Evolutionary conservation across 2,888 invertebrate species (phyloP).

Genomic region (Eugnorisma glareosa): DNA sequence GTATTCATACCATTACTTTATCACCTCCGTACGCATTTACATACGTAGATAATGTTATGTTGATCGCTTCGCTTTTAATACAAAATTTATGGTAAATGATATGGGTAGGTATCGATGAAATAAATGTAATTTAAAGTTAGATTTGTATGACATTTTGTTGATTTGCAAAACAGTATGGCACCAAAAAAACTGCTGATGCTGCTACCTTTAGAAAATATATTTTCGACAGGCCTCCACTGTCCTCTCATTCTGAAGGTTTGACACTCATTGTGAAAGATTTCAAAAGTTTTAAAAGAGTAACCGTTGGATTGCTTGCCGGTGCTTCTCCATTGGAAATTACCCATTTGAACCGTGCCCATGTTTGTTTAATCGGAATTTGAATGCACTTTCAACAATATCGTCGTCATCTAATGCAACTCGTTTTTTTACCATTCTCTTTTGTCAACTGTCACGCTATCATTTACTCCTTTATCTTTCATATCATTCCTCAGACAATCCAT

Average conservation of each 20-base stretch:
- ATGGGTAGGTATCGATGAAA: neutral
- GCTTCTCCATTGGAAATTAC: neutral
- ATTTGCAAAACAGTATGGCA: neutral
- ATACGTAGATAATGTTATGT: conserved; percentile 2
- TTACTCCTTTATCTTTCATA: too few relatives aligned
- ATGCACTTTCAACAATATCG: neutral
- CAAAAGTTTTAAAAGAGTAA: neutral
- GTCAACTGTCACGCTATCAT: too few relatives aligned
- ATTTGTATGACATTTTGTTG: neutral
- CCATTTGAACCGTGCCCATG: neutral
- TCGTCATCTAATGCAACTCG: too few relatives aligned
- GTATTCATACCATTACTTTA: conserved; percentile 7
- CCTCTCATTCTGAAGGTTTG: neutral
- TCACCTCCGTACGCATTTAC: neutral
- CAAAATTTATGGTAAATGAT: neutral
- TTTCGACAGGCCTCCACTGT: neutral
- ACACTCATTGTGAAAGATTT: neutral
- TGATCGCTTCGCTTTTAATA: neutral
- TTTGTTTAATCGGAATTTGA: neutral
- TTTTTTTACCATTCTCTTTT: too few relatives aligned
- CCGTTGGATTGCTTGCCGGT: neutral
- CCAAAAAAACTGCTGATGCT: too few relatives aligned
- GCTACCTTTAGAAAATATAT: neutral
- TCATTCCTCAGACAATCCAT: too few relatives aligned
- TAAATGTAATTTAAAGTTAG: neutral